Percentiles rank a stretch among this genome's conserved stretches.
phyloP scores from a whole-genome alignment of 2,888 invertebrate species.

The Dorcus parallelipipedus region DNA sequence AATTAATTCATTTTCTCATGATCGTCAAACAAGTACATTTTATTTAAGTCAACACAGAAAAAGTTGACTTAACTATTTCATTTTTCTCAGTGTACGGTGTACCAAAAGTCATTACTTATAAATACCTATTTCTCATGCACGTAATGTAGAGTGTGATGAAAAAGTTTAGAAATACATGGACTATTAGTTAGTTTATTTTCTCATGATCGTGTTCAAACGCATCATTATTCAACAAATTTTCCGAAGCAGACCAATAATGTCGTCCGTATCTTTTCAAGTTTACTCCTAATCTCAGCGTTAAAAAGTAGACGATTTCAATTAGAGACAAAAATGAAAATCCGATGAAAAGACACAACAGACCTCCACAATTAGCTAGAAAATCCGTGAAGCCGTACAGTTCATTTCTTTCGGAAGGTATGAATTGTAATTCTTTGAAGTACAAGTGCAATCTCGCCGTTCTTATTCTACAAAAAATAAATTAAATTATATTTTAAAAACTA shows the following conservation, averaged over 20 bases:
- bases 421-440: conserved; percentile 68
- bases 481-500: too few relatives aligned
- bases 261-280: conserved; percentile 38
- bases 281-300: conserved; percentile 47
- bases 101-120: too few relatives aligned
- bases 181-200: too few relatives aligned
- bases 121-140: too few relatives aligned
- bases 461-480: conserved; percentile 26
- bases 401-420: conserved; percentile 63
- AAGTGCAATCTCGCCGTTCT: conserved; percentile 58
- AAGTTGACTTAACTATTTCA: too few relatives aligned
- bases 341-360: conserved; percentile 54
- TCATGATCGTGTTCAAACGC: conserved; percentile 21
- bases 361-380: conserved; percentile 68
- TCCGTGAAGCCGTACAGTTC: conserved; percentile 68
- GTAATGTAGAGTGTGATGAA: too few relatives aligned
- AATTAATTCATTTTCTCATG: too few relatives aligned
- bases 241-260: conserved; percentile 34
- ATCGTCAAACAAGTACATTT: too few relatives aligned
- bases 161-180: too few relatives aligned
- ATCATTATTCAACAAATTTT: conserved; percentile 26
- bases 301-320: conserved; percentile 56
- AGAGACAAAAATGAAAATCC: conserved; percentile 49
- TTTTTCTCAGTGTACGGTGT: too few relatives aligned
- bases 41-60: too few relatives aligned